Evolutionary conservation across 2,888 invertebrate genomes (phyloP).

Genomic region (Chloroclysta siterata): DNA sequence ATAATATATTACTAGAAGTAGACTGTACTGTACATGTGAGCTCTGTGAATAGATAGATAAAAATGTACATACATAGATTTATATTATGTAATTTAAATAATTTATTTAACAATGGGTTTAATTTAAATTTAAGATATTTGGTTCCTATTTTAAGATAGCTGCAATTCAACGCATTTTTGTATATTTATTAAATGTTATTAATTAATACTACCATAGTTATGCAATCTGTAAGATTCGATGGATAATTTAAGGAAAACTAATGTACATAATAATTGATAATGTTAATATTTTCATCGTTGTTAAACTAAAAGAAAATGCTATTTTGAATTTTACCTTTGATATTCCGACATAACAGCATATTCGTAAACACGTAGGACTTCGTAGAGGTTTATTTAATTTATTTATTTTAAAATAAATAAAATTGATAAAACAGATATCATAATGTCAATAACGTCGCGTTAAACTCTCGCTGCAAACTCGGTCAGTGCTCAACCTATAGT

Average conservation of each 20-base stretch:
- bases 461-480: no score
- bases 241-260: constrained; percentile 41
- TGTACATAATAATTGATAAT: constrained; percentile 34
- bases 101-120: constrained; percentile 72
- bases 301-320: constrained; percentile 29
- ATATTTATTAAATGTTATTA: constrained; percentile 67
- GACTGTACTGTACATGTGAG: constrained; percentile 30
- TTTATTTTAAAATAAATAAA: no score
- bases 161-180: constrained; percentile 65
- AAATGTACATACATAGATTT: constrained; percentile 72
- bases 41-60: constrained; percentile 60
- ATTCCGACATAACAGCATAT: constrained; percentile 36
- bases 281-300: constrained; percentile 32
- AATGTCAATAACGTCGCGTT: no score
- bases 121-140: constrained; percentile 66
- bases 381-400: not conserved
- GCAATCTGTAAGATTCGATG: constrained; percentile 46
- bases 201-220: constrained; percentile 49
- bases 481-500: no score
- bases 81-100: constrained; percentile 70
- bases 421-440: no score
- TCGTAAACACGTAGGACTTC: constrained; percentile 19
- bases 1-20: constrained; percentile 33
- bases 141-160: constrained; percentile 82
- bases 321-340: constrained; percentile 43